Evolutionary conservation across 2,888 invertebrate species (phyloP), one percentile per base, ranked within the genome.

Genomic region (Trimorus sp.): DNA sequence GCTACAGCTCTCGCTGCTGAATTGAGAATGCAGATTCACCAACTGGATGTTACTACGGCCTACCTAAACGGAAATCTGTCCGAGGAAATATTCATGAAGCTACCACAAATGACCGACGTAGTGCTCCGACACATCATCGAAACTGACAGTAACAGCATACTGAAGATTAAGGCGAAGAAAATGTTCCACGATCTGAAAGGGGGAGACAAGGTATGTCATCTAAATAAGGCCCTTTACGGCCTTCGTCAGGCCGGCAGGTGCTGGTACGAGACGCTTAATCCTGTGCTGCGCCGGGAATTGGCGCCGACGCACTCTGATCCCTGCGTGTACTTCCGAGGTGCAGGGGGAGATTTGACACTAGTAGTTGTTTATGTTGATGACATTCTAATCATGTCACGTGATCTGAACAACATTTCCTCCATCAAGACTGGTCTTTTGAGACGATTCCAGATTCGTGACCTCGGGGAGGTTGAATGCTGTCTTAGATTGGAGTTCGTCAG

Each of bases 391-490:
- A 42, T 42, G 14, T 40, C 59, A 2, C 40, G 42, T 7, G 15
- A 59, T 4, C 59, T 42, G 3, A n/a, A 14, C 7, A 15, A 42
- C 16, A 56, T 56, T 12, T 12, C 11, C 12, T 7, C 12, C 6
- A 56, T 56, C 16, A 36, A 16, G 37, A 12, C 12, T 8, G 59
- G 42, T 2, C 15, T 59, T 2, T 7, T 59, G 59, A 59, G 36
- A 15, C 7, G n/a, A 11, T 59, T 40, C 14, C n/a, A 14, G n/a
- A 42, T 66, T 26, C 40, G 42, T 12, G 56, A 68, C 12, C 36
- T 56, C 7, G 68, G 68, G 42, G 37, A 56, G 14, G 68, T 53
- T 1, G 15, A 36, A 56, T 38, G 53, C 14, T 68, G 68, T 56
- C 48, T 68, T 12, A 56, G 68, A 1, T 7, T 56, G 40, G 56